Percentiles rank a stretch among this genome's conserved stretches.
phyloP scores from a whole-genome alignment of 2,797 vertebrate species.

The Fistularia commersonii region DNA sequence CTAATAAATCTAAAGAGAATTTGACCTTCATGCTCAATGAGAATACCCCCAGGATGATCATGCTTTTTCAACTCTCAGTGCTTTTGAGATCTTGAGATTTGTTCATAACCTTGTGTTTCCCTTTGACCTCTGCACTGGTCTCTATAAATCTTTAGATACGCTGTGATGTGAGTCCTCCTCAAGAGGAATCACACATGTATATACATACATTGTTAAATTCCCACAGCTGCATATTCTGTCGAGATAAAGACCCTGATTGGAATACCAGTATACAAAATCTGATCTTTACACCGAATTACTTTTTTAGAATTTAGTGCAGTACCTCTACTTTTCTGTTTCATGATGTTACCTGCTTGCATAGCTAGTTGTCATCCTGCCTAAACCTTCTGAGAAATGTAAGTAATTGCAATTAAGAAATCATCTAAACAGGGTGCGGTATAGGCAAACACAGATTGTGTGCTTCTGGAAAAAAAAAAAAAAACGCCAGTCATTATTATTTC shows the following conservation, averaged over 20 bases:
- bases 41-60: conserved; percentile 8
- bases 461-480: too few relatives aligned
- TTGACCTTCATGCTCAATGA: conserved; percentile 2
- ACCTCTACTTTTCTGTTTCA: too few relatives aligned
- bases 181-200: conserved; percentile 1
- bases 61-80: conserved; percentile 18
- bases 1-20: conserved; percentile 24
- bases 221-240: neutral
- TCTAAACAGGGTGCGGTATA: too few relatives aligned
- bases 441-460: too few relatives aligned
- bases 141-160: neutral
- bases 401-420: too few relatives aligned
- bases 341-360: too few relatives aligned
- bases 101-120: conserved; percentile 14
- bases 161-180: neutral
- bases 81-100: conserved; percentile 9
- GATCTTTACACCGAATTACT: too few relatives aligned
- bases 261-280: too few relatives aligned
- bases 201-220: neutral
- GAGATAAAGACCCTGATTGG: neutral
- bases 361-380: too few relatives aligned
- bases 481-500: neutral
- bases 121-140: conserved; percentile 19
- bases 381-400: too few relatives aligned
- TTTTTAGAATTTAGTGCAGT: too few relatives aligned